phyloP scores from a whole-genome alignment of 2,888 invertebrate species.

The Bembecia ichneumoniformis region DNA sequence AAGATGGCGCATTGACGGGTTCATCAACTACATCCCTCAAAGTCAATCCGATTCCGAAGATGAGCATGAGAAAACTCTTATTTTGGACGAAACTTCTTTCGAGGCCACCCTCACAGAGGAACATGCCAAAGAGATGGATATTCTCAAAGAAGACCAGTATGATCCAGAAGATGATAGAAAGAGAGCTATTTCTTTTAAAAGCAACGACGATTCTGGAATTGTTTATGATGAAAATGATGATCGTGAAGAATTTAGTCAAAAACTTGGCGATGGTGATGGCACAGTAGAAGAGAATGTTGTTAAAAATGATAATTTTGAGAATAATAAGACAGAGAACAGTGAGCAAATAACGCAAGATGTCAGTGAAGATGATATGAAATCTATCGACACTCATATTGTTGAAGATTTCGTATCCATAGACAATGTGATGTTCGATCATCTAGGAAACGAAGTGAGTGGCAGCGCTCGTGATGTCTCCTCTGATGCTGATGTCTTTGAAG shows the following conservation, averaged over 20 bases:
- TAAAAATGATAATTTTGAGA: not conserved
- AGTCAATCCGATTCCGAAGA: slow-evolving; percentile 30
- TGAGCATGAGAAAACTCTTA: slow-evolving; percentile 40
- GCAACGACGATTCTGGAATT: slow-evolving; percentile 20
- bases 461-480: slow-evolving; percentile 3
- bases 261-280: not conserved
- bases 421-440: not conserved
- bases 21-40: slow-evolving; percentile 21
- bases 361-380: not conserved
- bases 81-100: slow-evolving; percentile 35
- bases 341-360: not conserved
- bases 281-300: not conserved
- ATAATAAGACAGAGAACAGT: not conserved
- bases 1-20: slow-evolving; percentile 37
- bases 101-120: slow-evolving; percentile 52
- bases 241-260: slow-evolving; percentile 4
- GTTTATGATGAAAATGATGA: slow-evolving; percentile 12
- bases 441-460: not conserved
- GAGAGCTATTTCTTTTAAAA: slow-evolving; percentile 4
- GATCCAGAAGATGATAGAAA: slow-evolving; percentile 7
- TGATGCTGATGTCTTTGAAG: slow-evolving; percentile 44
- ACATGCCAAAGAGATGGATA: slow-evolving; percentile 10
- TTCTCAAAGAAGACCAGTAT: slow-evolving; percentile 7
- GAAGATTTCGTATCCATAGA: not conserved
- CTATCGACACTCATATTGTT: not conserved